These are phyloP conservation scores for Ceyx erithaca DNA, from an alignment of 2,797 vertebrate genomes.

Conservation along the genomic window DNA sequence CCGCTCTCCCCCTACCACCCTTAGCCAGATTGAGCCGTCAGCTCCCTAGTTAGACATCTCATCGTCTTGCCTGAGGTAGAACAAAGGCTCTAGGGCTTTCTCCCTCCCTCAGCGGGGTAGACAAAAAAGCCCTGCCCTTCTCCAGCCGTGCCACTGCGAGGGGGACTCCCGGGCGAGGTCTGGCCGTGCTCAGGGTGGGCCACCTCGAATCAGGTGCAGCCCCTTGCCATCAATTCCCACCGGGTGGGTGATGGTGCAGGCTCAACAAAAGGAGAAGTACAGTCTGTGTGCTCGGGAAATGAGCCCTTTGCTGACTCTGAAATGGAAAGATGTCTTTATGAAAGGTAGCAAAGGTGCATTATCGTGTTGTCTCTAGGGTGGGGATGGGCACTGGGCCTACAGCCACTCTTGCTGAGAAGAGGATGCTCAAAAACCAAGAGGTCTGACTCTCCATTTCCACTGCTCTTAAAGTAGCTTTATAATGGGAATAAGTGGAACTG, in stretches of 20 bases:
- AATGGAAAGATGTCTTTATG: neutral
- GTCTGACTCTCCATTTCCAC: neutral
- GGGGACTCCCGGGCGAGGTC: neutral
- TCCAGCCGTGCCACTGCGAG: neutral
- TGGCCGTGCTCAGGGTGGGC: too few relatives aligned
- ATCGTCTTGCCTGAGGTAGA: neutral
- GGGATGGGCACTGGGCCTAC: neutral
- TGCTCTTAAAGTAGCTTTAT: neutral
- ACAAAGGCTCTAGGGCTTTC: conserved; percentile 2
- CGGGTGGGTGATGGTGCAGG: too few relatives aligned
- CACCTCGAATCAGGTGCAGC: too few relatives aligned
- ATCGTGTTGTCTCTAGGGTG: neutral
- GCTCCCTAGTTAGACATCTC: neutral
- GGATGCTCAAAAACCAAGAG: neutral
- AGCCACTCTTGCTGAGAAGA: neutral
- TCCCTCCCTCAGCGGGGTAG: neutral
- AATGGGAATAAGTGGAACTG: neutral
- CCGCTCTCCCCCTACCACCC: neutral
- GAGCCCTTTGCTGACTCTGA: neutral
- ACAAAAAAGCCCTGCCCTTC: neutral
- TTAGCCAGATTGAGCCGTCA: neutral
- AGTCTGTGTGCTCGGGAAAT: neutral
- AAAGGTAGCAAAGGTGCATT: neutral
- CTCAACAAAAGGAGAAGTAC: neutral
- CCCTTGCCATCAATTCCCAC: too few relatives aligned